Evolutionary conservation across 2,888 invertebrate species (phyloP).

Genomic region (Operophtera brumata): DNA sequence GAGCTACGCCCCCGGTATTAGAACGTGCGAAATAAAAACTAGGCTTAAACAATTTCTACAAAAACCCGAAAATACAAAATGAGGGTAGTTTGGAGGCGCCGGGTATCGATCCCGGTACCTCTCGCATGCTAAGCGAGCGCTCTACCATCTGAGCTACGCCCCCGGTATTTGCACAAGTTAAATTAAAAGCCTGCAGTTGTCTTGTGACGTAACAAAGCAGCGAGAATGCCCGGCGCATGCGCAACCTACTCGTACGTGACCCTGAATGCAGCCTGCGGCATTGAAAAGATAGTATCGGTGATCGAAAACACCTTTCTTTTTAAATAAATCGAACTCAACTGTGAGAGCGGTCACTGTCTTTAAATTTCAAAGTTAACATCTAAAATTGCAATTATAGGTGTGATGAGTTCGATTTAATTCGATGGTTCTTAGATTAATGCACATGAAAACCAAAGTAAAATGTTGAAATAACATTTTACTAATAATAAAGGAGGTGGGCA

Average conservation of each 20-base stretch:
- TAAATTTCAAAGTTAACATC: too few relatives aligned
- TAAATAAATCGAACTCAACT: too few relatives aligned
- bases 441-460: too few relatives aligned
- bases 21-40: neutral
- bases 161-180: conserved; percentile 1
- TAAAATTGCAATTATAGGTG: too few relatives aligned
- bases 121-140: conserved; percentile 82
- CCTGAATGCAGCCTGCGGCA: neutral
- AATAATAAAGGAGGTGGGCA: too few relatives aligned
- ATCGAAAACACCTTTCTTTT: neutral
- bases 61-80: neutral
- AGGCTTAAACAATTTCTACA: neutral
- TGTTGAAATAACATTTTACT: too few relatives aligned
- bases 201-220: neutral
- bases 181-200: conserved; percentile 10
- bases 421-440: too few relatives aligned
- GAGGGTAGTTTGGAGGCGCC: conserved; percentile 45
- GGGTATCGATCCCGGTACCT: conserved; percentile 72
- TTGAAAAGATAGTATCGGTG: conserved; percentile 1
- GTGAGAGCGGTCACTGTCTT: too few relatives aligned
- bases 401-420: too few relatives aligned
- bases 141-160: conserved; percentile 72
- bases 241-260: conserved; percentile 11
- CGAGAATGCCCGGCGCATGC: neutral
- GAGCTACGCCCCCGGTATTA: conserved; percentile 34